Evolutionary conservation across 2,113 vertebrate species (phyloP), one percentile per base, ranked within the genome.

Genomic region (Manacus vitellinus): DNA sequence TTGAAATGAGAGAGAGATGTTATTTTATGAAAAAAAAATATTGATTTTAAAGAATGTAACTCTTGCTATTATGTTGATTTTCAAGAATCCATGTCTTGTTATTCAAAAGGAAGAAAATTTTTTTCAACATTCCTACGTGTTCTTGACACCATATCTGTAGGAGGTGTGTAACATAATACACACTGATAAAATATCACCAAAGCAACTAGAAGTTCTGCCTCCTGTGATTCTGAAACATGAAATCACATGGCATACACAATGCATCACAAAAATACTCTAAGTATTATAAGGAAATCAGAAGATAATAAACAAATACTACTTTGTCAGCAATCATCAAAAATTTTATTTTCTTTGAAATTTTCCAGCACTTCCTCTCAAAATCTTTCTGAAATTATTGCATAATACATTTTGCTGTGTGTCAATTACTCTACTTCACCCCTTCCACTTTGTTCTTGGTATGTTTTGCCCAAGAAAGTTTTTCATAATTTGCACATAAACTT

Each of bases 331-430:
- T 18, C 18, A 44, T 13, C 0, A 33, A 14, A 47, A 16, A 25
- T 0, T 0, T 17, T 33, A 12, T 35, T 52, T 46, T 81, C 4
- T 51, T 54, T 67, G 5, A 67, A 37, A 27, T 2, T 28, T 41
- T 84, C 55, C 11, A 31, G 4, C 8, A 52, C 5, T 47, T 77
- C 5, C 8, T 54, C 10, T 81, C 15, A 81, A 68, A 68, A 46
- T 43, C 0, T n/a, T 59, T 47, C 22, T 18, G 1, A 65, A 76
- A 47, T 33, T 65, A 37, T 58, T 74, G 14, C 5, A 44, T 51
- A 63, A 25, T 21, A 30, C 0, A 1, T n/a, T 89, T 55, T 72
- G 37, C 15, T 55, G 3, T 55, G 10, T 7, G 7, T 49, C 3
- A 20, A 8, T 46, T 49, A 24, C 6, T 46, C 12, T 43, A 33